Evolutionary conservation across 2,888 invertebrate species (phyloP), one percentile per base, ranked within the genome.

Genomic region (Drosophila emarginata): DNA sequence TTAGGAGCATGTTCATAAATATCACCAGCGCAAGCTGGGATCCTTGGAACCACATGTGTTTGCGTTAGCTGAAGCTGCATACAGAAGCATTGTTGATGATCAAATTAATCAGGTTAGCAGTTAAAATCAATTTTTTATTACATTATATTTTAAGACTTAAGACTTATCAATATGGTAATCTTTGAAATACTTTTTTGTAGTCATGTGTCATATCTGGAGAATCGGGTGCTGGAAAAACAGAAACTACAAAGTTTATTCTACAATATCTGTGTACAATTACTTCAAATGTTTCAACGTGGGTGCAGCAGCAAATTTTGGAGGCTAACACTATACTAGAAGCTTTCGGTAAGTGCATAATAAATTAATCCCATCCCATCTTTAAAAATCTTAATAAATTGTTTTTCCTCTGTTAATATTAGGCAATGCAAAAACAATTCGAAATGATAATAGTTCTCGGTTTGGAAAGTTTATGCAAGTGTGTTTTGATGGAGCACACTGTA

Each of bases 381-480:
- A 26, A 26, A 26, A 26, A 26, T 26, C 4, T 26, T 26, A 26
- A 26, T 26, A 5, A 26, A 26, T 26, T 26, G 1, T 26, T 1
- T 23, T 23, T 23, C 23, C 23, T 23, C 23, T 23, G 2, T 2
- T 23, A 26, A 74, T 85, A 70, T 90, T 90, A 97, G 97, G 97
- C 63, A 98, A 98, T 92, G 97, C 97, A 1, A 97, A 97, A 92
- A 98, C 98, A 0, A 96, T 97, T 11, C 94, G 97, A 54, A 98
- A 98, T 90, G 97, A 98, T 92, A 98, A 98, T 91, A 97, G 97
- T 12, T 97, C 97, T 40, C 94, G 98, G 9, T 98, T 98, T 91
- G 98, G 98, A n/a, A 97, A 98, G 92, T 98, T 97, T 91, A 97
- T 98, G 94, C 97, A 97, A 92, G 97, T 98, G 6, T 96, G 97